phyloP scores from a whole-genome alignment of 2,888 invertebrate genomes.

The Corbicula japonica region DNA sequence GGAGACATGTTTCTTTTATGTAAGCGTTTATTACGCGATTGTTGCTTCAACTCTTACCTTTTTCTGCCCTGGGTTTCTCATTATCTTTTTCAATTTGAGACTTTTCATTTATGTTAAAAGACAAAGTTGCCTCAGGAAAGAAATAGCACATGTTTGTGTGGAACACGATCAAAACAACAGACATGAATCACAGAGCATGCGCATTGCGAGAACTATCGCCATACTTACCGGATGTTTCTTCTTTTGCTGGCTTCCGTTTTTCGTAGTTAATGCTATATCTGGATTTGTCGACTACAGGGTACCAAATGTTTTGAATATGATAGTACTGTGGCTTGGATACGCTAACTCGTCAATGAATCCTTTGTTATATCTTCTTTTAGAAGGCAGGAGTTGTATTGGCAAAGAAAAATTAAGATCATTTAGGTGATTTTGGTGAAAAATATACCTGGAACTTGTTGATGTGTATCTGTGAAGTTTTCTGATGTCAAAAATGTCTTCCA shows the following conservation, averaged over 20 bases:
- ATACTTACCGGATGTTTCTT: slow-evolving; percentile 42
- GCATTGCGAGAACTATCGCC: slow-evolving; percentile 38
- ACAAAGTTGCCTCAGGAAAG: not conserved
- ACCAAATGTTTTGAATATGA: not conserved
- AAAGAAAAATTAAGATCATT: too few relatives aligned
- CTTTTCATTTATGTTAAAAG: slow-evolving; percentile 12
- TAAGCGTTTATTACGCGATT: slow-evolving; percentile 30
- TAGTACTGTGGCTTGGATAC: slow-evolving; percentile 47
- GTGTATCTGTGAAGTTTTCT: too few relatives aligned
- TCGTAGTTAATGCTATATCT: slow-evolving; percentile 28
- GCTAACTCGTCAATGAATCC: slow-evolving; percentile 49
- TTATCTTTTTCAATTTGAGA: slow-evolving; percentile 29
- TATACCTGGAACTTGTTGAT: too few relatives aligned
- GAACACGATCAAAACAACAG: not conserved
- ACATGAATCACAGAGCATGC: slow-evolving; percentile 24
- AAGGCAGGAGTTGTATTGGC: slow-evolving; percentile 5
- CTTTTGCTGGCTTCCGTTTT: slow-evolving; percentile 48
- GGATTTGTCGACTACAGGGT: slow-evolving; percentile 16
- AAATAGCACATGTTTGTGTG: not conserved
- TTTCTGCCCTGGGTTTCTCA: slow-evolving; percentile 30
- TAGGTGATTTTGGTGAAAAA: too few relatives aligned
- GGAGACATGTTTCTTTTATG: slow-evolving; percentile 18
- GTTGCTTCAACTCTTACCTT: slow-evolving; percentile 27
- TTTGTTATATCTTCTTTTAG: slow-evolving; percentile 19
- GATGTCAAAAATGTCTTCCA: too few relatives aligned